Evolutionary conservation across 2,888 invertebrate species (phyloP).

Genomic region (Tipula confusa): DNA sequence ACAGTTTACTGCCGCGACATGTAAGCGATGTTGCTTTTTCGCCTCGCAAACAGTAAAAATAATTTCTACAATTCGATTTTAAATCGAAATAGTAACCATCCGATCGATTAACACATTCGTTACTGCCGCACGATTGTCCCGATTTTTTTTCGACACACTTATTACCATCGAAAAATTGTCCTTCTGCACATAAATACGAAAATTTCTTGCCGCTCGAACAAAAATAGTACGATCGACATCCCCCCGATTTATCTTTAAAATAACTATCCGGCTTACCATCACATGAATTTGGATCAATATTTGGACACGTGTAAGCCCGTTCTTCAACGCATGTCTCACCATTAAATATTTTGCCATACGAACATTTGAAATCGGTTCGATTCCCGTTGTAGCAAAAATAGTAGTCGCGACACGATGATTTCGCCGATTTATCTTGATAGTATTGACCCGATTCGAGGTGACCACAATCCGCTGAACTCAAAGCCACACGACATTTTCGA

Average conservation of each 20-base stretch:
- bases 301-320: constrained; percentile 51
- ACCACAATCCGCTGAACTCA: constrained; percentile 39
- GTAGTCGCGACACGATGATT: constrained; percentile 53
- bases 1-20: constrained; percentile 56
- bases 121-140: constrained; percentile 38
- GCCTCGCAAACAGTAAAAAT: constrained; percentile 57
- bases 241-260: constrained; percentile 51
- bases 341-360: constrained; percentile 53
- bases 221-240: constrained; percentile 58
- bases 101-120: constrained; percentile 50
- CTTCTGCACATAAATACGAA: constrained; percentile 55
- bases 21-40: constrained; percentile 55
- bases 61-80: constrained; percentile 55
- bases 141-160: constrained; percentile 47
- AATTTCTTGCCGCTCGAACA: constrained; percentile 56
- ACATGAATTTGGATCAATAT: constrained; percentile 53
- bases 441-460: constrained; percentile 40
- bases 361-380: constrained; percentile 53
- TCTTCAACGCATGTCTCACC: constrained; percentile 55
- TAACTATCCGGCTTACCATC: constrained; percentile 54
- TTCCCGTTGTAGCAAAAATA: constrained; percentile 56
- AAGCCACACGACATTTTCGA: constrained; percentile 38
- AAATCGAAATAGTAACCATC: constrained; percentile 58
- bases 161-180: constrained; percentile 54
- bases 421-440: constrained; percentile 51